phyloP scores from a whole-genome alignment of 2,113 vertebrate species.

The Orientallactaga bullata region DNA sequence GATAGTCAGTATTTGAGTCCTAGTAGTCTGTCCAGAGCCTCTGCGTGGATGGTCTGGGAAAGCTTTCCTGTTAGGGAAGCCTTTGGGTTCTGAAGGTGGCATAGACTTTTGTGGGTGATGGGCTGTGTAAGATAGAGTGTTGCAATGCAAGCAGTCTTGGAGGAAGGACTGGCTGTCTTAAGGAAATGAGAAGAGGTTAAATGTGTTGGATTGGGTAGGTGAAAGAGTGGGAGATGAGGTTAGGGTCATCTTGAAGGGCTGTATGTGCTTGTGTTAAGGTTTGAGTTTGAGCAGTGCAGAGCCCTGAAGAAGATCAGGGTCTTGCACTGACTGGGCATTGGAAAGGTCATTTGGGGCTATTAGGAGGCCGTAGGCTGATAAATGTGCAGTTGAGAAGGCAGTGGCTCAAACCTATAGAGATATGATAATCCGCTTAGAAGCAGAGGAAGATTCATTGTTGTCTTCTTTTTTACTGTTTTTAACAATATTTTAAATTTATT shows the following conservation, averaged over 20 bases:
- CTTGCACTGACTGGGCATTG: conserved; percentile 28
- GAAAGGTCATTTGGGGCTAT: neutral
- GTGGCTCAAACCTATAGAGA: neutral
- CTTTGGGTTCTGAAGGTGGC: conserved; percentile 38
- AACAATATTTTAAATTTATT: too few species aligned
- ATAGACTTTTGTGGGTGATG: neutral
- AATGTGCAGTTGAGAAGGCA: conserved; percentile 14
- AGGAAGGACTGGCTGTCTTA: conserved; percentile 26
- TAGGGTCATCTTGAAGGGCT: conserved; percentile 2
- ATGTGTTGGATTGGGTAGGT: neutral
- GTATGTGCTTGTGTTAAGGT: neutral
- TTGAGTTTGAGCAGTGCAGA: conserved; percentile 22
- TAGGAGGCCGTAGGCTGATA: neutral
- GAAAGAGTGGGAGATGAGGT: neutral
- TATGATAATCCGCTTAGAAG: neutral
- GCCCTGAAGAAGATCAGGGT: neutral
- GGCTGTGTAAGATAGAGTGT: neutral
- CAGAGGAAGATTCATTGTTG: neutral
- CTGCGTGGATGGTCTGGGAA: conserved; percentile 15
- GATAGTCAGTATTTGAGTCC: conserved; percentile 56
- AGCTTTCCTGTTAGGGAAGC: conserved; percentile 17
- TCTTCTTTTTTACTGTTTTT: too few species aligned
- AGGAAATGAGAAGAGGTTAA: conserved; percentile 5
- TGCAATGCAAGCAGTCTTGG: neutral
- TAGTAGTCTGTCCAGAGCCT: conserved; percentile 41